These are phyloP conservation scores for Atrichornis clamosus DNA, from an alignment of 2,113 vertebrate species.

Conservation along the genomic window DNA sequence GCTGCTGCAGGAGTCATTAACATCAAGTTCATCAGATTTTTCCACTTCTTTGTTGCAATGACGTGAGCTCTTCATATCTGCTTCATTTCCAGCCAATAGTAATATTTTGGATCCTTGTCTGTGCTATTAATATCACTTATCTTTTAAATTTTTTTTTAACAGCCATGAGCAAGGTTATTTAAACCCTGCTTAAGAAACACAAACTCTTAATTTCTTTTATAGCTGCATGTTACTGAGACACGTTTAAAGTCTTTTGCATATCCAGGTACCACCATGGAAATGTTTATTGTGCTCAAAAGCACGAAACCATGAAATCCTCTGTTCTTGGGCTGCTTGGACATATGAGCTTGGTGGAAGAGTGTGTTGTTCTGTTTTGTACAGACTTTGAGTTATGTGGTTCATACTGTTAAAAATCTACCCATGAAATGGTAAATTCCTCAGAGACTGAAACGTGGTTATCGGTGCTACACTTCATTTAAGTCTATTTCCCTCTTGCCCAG, in stretches of 20 bases:
- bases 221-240: neutral
- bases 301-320: neutral
- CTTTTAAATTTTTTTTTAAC: neutral
- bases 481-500: neutral
- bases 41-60: neutral
- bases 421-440: neutral
- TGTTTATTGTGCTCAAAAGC: neutral
- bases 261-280: neutral
- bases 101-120: neutral
- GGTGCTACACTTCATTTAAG: neutral
- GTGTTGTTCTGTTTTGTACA: neutral
- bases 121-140: neutral
- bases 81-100: neutral
- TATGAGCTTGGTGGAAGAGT: neutral
- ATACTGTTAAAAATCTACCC: neutral
- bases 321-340: neutral
- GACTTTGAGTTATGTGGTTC: neutral
- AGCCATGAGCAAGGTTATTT: neutral
- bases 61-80: neutral
- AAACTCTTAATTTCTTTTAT: neutral
- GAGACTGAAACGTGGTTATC: neutral
- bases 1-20: neutral
- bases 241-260: neutral
- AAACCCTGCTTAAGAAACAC: neutral
- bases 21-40: neutral